Conservation (phyloP, 2,888 invertebrate genomes). For the Pandemis corylana region DNA sequence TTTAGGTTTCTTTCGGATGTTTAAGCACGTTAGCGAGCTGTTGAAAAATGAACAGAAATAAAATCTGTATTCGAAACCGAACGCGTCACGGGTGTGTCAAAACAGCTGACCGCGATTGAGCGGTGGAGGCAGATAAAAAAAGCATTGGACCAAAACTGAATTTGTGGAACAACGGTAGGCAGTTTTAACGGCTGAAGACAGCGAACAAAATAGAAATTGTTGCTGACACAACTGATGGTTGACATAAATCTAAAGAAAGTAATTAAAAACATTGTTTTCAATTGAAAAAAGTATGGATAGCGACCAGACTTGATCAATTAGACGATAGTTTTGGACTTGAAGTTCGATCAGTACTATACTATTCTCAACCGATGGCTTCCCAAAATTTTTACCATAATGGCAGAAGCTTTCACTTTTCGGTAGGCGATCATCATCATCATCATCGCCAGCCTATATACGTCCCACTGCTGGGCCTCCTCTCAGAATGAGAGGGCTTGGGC, state of each 20-base stretch:
- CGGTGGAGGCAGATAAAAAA: background rate
- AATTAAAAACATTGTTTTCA: background rate
- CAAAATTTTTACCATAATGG: too few relatives aligned
- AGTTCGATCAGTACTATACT: too few relatives aligned
- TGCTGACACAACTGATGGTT: too few relatives aligned
- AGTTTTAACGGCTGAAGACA: background rate
- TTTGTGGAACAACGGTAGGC: background rate
- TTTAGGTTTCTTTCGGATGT: background rate
- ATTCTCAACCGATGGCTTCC: too few relatives aligned
- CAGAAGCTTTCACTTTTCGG: too few relatives aligned
- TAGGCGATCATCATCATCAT: too few relatives aligned
- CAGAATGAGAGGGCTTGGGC: too few relatives aligned
- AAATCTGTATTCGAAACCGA: background rate
- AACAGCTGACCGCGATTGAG: constrained; percentile 1
- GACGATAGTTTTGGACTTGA: too few relatives aligned
- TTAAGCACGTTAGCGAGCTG: background rate
- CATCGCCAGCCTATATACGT: too few relatives aligned
- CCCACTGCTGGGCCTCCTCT: too few relatives aligned
- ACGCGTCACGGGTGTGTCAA: constrained; percentile 2
- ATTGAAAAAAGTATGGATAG: background rate
- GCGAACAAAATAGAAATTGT: background rate
- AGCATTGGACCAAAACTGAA: background rate
- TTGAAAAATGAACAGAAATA: background rate
- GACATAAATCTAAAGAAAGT: too few relatives aligned
- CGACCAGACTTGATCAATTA: too few relatives aligned